Base-by-base conservation (phyloP, 2,888 invertebrate genomes). In the Octodonta nipae region DNA sequence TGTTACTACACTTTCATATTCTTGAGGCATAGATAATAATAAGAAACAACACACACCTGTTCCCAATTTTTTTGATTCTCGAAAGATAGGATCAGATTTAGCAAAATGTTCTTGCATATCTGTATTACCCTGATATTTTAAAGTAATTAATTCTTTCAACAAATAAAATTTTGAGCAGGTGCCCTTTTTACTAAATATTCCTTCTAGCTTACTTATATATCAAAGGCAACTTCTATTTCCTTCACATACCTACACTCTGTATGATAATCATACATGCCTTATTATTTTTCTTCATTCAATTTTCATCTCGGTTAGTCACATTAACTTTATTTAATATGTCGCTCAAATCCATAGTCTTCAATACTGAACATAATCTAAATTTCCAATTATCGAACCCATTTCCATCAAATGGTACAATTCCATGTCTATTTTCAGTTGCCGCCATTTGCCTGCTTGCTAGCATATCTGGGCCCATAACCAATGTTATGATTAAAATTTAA, bases 1-100 rank as follows among this genome's bases (percentile, higher is more conserved):
- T 15, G 37, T 42, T 8, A 40, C 38, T 3, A 40, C 32, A 22
- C 26, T 43, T 30, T 43, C 40, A 40, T 28, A 43, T 24, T 43
- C 35, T 12, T 4, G 4, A 3, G 41, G 39, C 40, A 43, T 43
- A 8, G 37, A 35, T n/a, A 41, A 22, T 6, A 43, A 25, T 12
- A 41, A 26, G 31, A 37, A 36, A 26, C 41, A 39, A 20, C 24
- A 17, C 10, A 20, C 10, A 15, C 28, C 26, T 7, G 29, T 27
- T n/a, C 31, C 36, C 6, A 33, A 14, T 13, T 28, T 14, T 30
- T 43, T 41, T 13, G 41, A 27, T 40, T 43, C 41, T 35, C 41
- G 17, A 4, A 28, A 20, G 7, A 43, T 40, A 27, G 29, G 34
- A 26, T 41, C 40, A 32, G 26, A 35, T 25, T 34, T 36, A 2